Evolutionary conservation across 2,888 invertebrate species (phyloP).

Genomic region (Agrochola circellaris): DNA sequence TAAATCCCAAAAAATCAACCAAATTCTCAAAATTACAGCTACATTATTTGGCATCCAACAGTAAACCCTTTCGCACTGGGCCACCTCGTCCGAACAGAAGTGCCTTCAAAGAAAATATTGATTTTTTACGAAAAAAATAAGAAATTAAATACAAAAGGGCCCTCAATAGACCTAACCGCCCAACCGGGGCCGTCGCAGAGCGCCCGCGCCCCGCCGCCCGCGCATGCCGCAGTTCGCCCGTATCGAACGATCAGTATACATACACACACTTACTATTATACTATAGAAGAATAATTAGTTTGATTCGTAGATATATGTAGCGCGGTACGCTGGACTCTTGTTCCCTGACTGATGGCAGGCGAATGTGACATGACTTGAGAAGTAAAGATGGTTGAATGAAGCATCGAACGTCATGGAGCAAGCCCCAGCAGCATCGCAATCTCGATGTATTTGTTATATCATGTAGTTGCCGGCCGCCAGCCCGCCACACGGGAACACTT

Average conservation of each 20-base stretch:
- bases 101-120: slow-evolving; percentile 96
- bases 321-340: slow-evolving; percentile 76
- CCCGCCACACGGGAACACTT: slow-evolving; percentile 81
- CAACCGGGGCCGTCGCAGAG: slow-evolving; percentile 91
- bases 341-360: slow-evolving; percentile 57
- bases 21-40: slow-evolving; percentile 71
- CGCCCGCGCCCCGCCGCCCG: slow-evolving; percentile 79
- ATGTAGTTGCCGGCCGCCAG: slow-evolving; percentile 87
- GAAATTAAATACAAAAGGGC: slow-evolving; percentile 94
- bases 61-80: slow-evolving; percentile 94
- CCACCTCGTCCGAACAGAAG: slow-evolving; percentile 98
- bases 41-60: slow-evolving; percentile 75
- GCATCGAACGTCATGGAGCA: slow-evolving; percentile 63
- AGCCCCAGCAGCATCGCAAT: slow-evolving; percentile 75
- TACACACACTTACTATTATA: slow-evolving; percentile 89
- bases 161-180: slow-evolving; percentile 96
- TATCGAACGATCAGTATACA: slow-evolving; percentile 86
- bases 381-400: slow-evolving; percentile 9
- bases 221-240: slow-evolving; percentile 80
- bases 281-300: slow-evolving; percentile 91
- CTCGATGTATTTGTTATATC: slow-evolving; percentile 90
- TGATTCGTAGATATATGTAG: slow-evolving; percentile 90
- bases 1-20: slow-evolving; percentile 69
- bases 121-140: slow-evolving; percentile 93
- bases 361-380: slow-evolving; percentile 8